phyloP scores from a whole-genome alignment of 2,113 vertebrate genomes.

The Paradoxurus hermaphroditus region DNA sequence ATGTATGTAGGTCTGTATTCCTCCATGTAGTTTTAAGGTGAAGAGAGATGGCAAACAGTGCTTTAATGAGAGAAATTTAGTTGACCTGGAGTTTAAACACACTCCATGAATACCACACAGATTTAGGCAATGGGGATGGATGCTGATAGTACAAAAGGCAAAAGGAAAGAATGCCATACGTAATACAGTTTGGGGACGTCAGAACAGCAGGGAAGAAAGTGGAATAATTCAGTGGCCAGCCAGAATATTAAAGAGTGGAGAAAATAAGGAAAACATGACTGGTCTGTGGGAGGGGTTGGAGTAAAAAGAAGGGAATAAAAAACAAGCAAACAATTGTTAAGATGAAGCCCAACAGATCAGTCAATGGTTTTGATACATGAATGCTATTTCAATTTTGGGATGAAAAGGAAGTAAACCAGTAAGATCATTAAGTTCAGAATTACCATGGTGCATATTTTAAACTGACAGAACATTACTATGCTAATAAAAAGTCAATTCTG shows the following conservation, averaged over 20 bases:
- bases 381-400: neutral
- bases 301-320: slow-evolving; percentile 2
- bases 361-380: neutral
- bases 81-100: neutral
- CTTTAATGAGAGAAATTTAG: neutral
- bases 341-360: neutral
- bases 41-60: neutral
- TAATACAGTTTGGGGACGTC: neutral
- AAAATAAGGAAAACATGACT: neutral
- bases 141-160: neutral
- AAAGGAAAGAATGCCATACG: neutral
- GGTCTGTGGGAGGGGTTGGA: neutral
- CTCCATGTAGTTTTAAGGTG: neutral
- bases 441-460: neutral
- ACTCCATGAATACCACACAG: neutral
- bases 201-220: neutral
- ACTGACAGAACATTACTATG: neutral
- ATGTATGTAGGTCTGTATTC: neutral
- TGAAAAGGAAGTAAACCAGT: neutral
- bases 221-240: neutral
- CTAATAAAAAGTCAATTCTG: slow-evolving; percentile 16
- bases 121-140: neutral
- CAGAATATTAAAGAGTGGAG: neutral
- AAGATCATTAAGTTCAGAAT: slow-evolving; percentile 3
- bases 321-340: neutral